A percentile compares a stretch with the other conserved stretches of the same genome.
These are phyloP conservation scores for Zaprionus camerounensis DNA, from an alignment of 1,140 invertebrate species.

Conservation along the genomic window DNA sequence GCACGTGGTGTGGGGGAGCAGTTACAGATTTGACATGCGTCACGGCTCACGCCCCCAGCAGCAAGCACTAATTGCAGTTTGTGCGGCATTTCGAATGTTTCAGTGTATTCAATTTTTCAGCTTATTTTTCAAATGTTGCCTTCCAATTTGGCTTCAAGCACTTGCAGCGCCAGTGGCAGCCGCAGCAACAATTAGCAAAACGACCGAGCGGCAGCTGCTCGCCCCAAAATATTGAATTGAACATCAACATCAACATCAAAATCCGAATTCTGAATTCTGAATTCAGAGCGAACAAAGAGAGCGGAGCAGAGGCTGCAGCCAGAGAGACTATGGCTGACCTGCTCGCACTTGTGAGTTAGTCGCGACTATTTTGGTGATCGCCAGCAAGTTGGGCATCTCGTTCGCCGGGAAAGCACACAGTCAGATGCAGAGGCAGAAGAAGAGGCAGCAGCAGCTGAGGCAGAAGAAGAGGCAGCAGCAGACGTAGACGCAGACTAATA, in stretches of 20 bases:
- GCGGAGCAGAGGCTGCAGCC: slow-evolving; percentile 19
- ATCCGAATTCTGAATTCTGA: slow-evolving; percentile 10
- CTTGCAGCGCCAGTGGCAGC: slow-evolving; percentile 26
- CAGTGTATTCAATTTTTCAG: slow-evolving; percentile 10
- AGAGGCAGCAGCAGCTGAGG: background rate
- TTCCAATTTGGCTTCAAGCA: slow-evolving; percentile 24
- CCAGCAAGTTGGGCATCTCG: slow-evolving; percentile 53
- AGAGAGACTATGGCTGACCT: slow-evolving; percentile 28
- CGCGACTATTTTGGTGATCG: slow-evolving; percentile 37
- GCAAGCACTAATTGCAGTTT: slow-evolving; percentile 65
- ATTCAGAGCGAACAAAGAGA: slow-evolving; percentile 36
- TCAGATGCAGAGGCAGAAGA: background rate
- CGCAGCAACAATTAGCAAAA: slow-evolving; percentile 14
- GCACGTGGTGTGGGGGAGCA: slow-evolving; percentile 35
- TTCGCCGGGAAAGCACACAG: slow-evolving; percentile 45
- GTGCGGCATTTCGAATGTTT: slow-evolving; percentile 17
- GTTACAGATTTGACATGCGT: slow-evolving; percentile 70
- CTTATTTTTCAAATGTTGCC: slow-evolving; percentile 19
- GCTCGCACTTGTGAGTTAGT: slow-evolving; percentile 32
- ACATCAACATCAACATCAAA: slow-evolving; percentile 41
- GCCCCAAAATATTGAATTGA: slow-evolving; percentile 47
- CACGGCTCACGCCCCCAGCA: slow-evolving; percentile 55
- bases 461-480: slow-evolving; percentile 1
- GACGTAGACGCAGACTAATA: slow-evolving; percentile 23
- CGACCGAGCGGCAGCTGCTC: slow-evolving; percentile 34